Evolutionary conservation across 2,797 vertebrate species (phyloP).

Genomic region (Triplophysa bombifrons): DNA sequence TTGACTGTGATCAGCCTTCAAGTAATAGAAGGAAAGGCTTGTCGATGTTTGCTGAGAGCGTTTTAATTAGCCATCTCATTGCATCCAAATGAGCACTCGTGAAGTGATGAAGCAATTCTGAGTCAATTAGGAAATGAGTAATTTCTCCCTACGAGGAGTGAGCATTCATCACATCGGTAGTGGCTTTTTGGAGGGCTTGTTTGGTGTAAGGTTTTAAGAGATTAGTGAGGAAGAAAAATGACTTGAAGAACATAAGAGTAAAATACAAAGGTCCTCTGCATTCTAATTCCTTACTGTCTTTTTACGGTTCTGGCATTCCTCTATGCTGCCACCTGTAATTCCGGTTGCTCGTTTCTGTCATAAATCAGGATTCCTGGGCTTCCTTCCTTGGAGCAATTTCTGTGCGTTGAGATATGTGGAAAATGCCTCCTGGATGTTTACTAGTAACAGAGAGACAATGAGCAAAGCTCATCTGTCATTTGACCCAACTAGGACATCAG

Average conservation of each 20-base stretch:
- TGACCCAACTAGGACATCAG: constrained; percentile 48
- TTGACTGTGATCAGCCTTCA: constrained; percentile 56
- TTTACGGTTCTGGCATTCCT: background rate
- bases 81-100: constrained; percentile 60
- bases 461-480: background rate
- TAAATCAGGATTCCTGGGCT: constrained; percentile 9
- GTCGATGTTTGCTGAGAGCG: constrained; percentile 64
- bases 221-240: constrained; percentile 3
- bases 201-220: constrained; percentile 29
- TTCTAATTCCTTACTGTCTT: background rate
- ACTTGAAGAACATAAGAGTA: background rate
- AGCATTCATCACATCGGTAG: constrained; percentile 44
- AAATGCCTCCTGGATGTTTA: constrained; percentile 29
- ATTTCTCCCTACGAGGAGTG: constrained; percentile 63
- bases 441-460: constrained; percentile 13
- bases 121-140: constrained; percentile 68
- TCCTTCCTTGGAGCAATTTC: constrained; percentile 9
- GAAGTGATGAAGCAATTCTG: constrained; percentile 68
- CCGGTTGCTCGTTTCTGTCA: constrained; percentile 5
- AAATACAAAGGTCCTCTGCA: background rate
- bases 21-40: constrained; percentile 62
- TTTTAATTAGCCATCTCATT: constrained; percentile 72
- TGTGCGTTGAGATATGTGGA: constrained; percentile 12
- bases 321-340: background rate
- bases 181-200: constrained; percentile 57